Percentiles rank a stretch among this genome's conserved stretches.
Evolutionary conservation across 2,888 invertebrate genomes (phyloP).

Genomic region (Ophion slaviceki): DNA sequence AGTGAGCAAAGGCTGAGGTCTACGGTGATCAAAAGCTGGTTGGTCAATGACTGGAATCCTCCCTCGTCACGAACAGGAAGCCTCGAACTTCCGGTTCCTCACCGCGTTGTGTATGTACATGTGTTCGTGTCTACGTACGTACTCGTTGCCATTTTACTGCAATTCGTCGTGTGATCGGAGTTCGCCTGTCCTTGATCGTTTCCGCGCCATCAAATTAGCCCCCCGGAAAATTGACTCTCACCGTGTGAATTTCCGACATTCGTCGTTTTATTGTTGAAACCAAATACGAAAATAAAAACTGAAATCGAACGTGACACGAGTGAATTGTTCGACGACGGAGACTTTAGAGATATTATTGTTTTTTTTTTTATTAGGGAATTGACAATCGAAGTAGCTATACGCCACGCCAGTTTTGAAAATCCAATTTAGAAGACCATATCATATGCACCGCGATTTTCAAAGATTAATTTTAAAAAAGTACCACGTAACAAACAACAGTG

Average conservation of each 20-base stretch:
- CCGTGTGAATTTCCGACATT: neutral
- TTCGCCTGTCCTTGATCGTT: conserved; percentile 22
- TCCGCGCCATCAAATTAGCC: conserved; percentile 41
- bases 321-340: neutral
- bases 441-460: too few species aligned
- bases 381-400: neutral
- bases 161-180: conserved; percentile 43
- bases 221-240: conserved; percentile 49
- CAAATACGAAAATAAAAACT: neutral
- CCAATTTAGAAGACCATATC: too few species aligned
- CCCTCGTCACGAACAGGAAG: conserved; percentile 30
- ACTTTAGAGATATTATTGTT: neutral
- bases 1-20: conserved; percentile 42
- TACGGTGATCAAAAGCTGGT: conserved; percentile 62
- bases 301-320: neutral
- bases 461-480: too few species aligned
- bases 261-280: conserved; percentile 33
- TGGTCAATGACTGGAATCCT: conserved; percentile 58
- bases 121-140: neutral
- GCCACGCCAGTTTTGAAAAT: too few species aligned
- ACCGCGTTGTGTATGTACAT: conserved; percentile 36
- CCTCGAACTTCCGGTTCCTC: conserved; percentile 57
- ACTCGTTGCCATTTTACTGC: conserved; percentile 11
- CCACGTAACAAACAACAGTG: too few species aligned
- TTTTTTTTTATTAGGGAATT: neutral